These are phyloP conservation scores for Nephrocerus scutellatus DNA, from an alignment of 2,888 invertebrate species.

Conservation along the genomic window DNA sequence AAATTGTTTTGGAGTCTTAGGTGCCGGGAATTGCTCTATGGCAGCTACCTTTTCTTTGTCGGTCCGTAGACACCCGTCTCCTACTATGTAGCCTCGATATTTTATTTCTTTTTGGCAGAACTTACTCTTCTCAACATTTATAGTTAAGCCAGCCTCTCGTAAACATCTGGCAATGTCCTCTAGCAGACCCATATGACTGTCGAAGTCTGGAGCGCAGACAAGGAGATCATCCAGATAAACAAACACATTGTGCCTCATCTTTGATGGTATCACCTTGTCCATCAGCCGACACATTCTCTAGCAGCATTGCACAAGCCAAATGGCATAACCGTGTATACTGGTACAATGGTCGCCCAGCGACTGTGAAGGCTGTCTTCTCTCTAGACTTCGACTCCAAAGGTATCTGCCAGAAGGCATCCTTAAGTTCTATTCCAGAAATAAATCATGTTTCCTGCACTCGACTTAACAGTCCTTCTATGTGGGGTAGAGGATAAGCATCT, in stretches of 20 bases:
- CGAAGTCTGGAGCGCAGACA: constrained; percentile 13
- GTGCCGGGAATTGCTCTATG: constrained; percentile 19
- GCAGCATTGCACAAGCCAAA: constrained; percentile 20
- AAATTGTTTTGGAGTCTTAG: constrained; percentile 21
- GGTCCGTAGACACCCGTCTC: constrained; percentile 13
- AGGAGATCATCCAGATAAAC: constrained; percentile 19
- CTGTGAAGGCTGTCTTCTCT: constrained; percentile 6
- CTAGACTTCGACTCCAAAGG: constrained; percentile 1
- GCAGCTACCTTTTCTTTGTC: constrained; percentile 16
- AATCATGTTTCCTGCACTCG: neutral
- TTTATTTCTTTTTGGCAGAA: constrained; percentile 18
- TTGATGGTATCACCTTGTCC: constrained; percentile 18
- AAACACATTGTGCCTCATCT: constrained; percentile 13
- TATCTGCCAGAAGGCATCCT: constrained; percentile 9
- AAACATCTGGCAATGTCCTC: constrained; percentile 11
- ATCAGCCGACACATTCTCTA: constrained; percentile 18
- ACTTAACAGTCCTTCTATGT: constrained; percentile 24
- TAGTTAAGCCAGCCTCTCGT: constrained; percentile 12
- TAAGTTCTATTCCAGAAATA: constrained; percentile 5
- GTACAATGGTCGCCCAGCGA: constrained; percentile 5
- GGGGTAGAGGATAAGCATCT: constrained; percentile 9
- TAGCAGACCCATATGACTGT: constrained; percentile 9
- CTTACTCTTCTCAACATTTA: constrained; percentile 15
- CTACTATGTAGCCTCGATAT: constrained; percentile 19
- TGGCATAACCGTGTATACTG: constrained; percentile 17